A percentile compares a stretch with the other conserved stretches of the same genome.
phyloP scores from a whole-genome alignment of 2,888 invertebrate species.

The Apotomis turbidana region DNA sequence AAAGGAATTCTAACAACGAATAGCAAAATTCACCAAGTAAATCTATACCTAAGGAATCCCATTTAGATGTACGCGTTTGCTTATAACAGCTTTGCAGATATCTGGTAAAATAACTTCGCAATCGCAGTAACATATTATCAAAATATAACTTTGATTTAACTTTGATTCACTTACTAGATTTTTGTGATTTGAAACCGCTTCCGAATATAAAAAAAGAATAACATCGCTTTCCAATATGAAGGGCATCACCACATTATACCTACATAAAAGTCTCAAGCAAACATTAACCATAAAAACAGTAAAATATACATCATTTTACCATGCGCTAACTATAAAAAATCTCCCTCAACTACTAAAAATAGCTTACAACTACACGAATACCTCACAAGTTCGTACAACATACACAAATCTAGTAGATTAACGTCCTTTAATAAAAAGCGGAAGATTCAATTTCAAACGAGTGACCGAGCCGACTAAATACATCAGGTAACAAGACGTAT shows the following conservation, averaged over 20 bases:
- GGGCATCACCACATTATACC: conserved; percentile 25
- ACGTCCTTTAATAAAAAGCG: conserved; percentile 6
- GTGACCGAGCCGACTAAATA: conserved; percentile 54
- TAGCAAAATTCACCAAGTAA: too few relatives aligned
- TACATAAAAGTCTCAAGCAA: conserved; percentile 39
- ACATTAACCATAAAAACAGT: conserved; percentile 35
- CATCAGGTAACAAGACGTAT: conserved; percentile 79
- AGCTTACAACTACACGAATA: conserved; percentile 26
- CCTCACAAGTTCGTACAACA: conserved; percentile 26
- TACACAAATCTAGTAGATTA: conserved; percentile 24
- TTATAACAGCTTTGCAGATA: too few relatives aligned
- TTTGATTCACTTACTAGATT: not conserved
- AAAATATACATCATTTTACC: conserved; percentile 28
- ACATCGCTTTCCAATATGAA: conserved; percentile 16
- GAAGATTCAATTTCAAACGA: conserved; percentile 46
- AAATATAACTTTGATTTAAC: not conserved
- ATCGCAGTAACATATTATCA: conserved; percentile 7
- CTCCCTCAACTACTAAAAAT: conserved; percentile 30
- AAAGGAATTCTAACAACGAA: too few relatives aligned
- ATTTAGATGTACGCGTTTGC: too few relatives aligned
- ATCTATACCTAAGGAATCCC: too few relatives aligned
- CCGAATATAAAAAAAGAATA: conserved; percentile 16
- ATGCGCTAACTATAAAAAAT: conserved; percentile 30
- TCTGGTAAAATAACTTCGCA: not conserved
- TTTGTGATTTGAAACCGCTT: conserved; percentile 15